Evolutionary conservation across 2,888 invertebrate species (phyloP).

Genomic region (Sarcophaga caerulescens): DNA sequence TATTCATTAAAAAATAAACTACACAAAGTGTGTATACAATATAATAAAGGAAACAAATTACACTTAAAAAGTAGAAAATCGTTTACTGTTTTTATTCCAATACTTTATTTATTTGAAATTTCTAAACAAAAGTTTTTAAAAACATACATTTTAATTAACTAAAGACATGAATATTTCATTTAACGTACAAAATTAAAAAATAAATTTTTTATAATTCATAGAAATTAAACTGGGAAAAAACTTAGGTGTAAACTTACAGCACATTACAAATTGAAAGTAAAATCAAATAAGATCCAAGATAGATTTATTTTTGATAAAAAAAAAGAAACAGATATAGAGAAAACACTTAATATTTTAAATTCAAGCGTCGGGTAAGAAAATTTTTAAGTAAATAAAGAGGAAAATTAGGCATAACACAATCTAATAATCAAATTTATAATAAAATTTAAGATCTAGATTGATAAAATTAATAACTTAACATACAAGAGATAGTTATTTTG

Average conservation of each 20-base stretch:
- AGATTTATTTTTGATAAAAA: neutral
- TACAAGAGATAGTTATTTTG: neutral
- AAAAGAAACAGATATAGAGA: neutral
- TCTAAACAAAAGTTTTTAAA: neutral
- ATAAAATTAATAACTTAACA: neutral
- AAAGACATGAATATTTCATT: neutral
- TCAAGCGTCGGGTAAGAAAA: neutral
- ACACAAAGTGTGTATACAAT: constrained; percentile 4
- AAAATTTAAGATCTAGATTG: constrained; percentile 25
- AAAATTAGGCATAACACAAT: neutral
- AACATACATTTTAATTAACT: neutral
- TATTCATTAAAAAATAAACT: constrained; percentile 5
- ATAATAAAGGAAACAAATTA: constrained; percentile 3
- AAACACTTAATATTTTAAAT: neutral
- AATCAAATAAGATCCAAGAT: neutral
- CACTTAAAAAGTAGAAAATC: constrained; percentile 5
- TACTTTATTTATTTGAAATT: neutral
- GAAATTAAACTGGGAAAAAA: constrained; percentile 1
- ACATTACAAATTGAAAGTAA: constrained; percentile 1
- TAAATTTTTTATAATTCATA: neutral
- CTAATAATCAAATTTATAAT: constrained; percentile 11
- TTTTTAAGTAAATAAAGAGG: neutral
- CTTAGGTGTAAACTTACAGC: too few species aligned
- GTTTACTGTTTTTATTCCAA: constrained; percentile 1
- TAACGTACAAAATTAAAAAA: neutral